Conservation (phyloP, 2,797 vertebrate genomes). For the Macropodus opercularis region DNA sequence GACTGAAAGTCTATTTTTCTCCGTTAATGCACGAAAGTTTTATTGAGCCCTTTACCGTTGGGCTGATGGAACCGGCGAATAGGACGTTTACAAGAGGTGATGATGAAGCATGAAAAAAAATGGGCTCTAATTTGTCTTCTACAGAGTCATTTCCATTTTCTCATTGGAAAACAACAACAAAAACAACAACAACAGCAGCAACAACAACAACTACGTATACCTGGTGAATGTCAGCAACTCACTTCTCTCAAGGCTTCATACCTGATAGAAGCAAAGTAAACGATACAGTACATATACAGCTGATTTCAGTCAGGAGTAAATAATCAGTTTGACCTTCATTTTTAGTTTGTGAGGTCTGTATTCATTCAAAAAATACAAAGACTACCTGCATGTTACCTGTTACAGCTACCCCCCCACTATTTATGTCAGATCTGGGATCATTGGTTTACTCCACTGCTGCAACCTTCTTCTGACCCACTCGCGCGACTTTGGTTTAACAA, state of each 20-base stretch:
- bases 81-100: not conserved
- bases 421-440: conserved; percentile 9
- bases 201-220: too few species aligned
- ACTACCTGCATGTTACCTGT: not conserved
- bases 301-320: too few species aligned
- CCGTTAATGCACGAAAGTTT: conserved; percentile 49
- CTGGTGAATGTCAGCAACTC: conserved; percentile 9
- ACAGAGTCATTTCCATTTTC: conserved; percentile 2
- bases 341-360: not conserved
- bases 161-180: not conserved
- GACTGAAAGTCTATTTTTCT: conserved; percentile 46
- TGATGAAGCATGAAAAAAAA: conserved; percentile 1
- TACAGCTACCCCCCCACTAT: too few species aligned
- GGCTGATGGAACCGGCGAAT: conserved; percentile 36
- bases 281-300: too few species aligned
- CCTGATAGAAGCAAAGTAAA: not conserved
- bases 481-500: conserved; percentile 14
- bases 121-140: conserved; percentile 14
- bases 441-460: conserved; percentile 22
- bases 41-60: conserved; percentile 34
- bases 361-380: not conserved
- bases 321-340: not conserved
- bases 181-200: too few species aligned
- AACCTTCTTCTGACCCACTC: conserved; percentile 34
- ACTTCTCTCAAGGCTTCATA: too few species aligned